Conservation (phyloP, 2,888 invertebrate species). For the Drosophila birchii region DNA sequence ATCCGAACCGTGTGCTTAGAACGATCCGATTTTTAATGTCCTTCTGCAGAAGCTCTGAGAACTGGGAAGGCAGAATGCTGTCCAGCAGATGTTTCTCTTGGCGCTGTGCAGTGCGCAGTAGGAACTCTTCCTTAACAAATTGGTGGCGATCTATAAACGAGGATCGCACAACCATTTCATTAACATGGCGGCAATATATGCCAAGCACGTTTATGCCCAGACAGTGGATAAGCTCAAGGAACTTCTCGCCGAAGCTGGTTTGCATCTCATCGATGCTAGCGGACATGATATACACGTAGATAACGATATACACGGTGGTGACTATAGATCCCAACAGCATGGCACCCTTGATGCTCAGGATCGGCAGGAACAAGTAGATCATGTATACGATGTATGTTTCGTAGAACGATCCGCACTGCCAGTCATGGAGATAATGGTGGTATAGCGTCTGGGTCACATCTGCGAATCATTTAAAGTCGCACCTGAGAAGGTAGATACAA, state of each 20-base stretch:
- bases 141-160: constrained; percentile 65
- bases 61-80: constrained; percentile 94
- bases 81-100: constrained; percentile 86
- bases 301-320: constrained; percentile 1
- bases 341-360: constrained; percentile 34
- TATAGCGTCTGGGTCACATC: constrained; percentile 27
- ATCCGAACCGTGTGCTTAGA: accelerated
- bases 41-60: constrained; percentile 88
- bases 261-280: accelerated
- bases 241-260: accelerated
- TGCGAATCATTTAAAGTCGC: not conserved
- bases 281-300: constrained; percentile 6
- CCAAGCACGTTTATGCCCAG: constrained; percentile 54
- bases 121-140: constrained; percentile 51
- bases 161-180: constrained; percentile 56
- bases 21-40: constrained; percentile 86
- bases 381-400: constrained; percentile 52
- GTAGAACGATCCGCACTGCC: constrained; percentile 30
- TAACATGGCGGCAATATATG: constrained; percentile 48
- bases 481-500: not conserved
- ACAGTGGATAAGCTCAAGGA: not conserved
- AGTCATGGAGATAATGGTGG: constrained; percentile 31
- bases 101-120: constrained; percentile 39
- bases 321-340: constrained; percentile 23
- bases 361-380: constrained; percentile 58